A percentile compares a stretch with the other conserved stretches of the same genome.
Evolutionary conservation across 2,888 invertebrate species (phyloP).

Genomic region (Patella depressa): DNA sequence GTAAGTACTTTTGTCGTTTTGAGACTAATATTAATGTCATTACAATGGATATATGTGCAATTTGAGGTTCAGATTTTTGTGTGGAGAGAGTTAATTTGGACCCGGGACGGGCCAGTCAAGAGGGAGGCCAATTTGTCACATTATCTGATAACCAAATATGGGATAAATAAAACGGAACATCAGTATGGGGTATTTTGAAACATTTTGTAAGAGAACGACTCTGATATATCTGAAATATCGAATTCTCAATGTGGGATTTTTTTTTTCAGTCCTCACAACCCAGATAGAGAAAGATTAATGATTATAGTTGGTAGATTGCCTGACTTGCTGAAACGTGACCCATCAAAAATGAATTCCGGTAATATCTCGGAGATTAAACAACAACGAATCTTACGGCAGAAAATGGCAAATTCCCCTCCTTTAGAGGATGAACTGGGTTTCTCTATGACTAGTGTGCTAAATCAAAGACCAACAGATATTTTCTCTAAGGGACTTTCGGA

Average conservation of each 20-base stretch:
- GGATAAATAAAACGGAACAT: no score
- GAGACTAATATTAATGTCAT: no score
- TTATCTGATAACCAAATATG: no score
- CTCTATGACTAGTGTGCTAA: slow-evolving; percentile 62
- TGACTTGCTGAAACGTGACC: slow-evolving; percentile 52
- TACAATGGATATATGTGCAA: no score
- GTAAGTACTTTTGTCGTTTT: slow-evolving; percentile 41
- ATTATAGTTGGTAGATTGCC: slow-evolving; percentile 59
- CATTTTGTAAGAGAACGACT: no score
- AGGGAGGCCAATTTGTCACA: no score
- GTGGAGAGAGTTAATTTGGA: no score
- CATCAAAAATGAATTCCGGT: slow-evolving; percentile 40
- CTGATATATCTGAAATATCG: no score
- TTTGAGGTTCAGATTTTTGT: no score
- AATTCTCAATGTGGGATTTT: neutral
- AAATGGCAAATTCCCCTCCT: neutral
- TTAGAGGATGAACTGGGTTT: slow-evolving; percentile 48
- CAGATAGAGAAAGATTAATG: slow-evolving; percentile 64
- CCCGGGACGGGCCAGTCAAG: no score
- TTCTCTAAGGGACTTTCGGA: slow-evolving; percentile 61
- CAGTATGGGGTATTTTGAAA: no score
- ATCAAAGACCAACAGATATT: slow-evolving; percentile 60
- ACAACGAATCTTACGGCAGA: slow-evolving; percentile 10
- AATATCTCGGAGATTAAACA: slow-evolving; percentile 15
- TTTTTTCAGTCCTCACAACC: slow-evolving; percentile 66